Evolutionary conservation across 2,113 vertebrate genomes (phyloP), one percentile per base, ranked within the genome.

Genomic region (Laterallus jamaicensis): DNA sequence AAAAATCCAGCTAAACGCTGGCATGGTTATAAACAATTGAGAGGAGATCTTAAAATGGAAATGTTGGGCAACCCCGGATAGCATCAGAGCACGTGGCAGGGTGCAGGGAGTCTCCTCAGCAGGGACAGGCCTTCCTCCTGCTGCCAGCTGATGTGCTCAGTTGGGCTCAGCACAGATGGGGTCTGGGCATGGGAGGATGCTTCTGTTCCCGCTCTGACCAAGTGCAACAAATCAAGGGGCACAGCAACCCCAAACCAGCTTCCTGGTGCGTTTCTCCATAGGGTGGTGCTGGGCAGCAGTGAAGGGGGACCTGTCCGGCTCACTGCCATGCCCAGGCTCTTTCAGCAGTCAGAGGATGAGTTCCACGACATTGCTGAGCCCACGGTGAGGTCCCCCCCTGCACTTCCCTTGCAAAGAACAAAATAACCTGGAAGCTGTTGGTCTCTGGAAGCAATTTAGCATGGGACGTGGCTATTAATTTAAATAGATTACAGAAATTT

Each of bases 401-500:
- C 0, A 0, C 85, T 79, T 90, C 68, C 37, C 77, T 80, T 80
- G 31, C 86, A 35, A 82, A 79, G 81, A 78, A 92, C 4, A 15
- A 84, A 95, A 89, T 93, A 96, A 96, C 91, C 85, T 96, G 91
- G 82, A 90, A 93, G 82, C 92, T 81, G 62, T 90, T 79, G 67
- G 87, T 32, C 89, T 97, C 97, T 97, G 97, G 97, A 97, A 97
- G 79, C 95, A 96, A 97, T 96, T 97, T 97, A 90, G 40, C 88
- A 60, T 80, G 86, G 79, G 95, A 96, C 62, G 8, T 88, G 88
- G 94, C 91, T 96, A 96, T 97, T 97, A 94, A 96, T 97, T 97
- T 96, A 97, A 97, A 97, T 86, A 96, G 96, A 97, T 97, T 96
- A 97, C 95, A 97, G 97, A 96, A 96, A 97, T 97, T 92, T 86